phyloP scores from a whole-genome alignment of 2,113 vertebrate genomes.

The Zosterops borbonicus region DNA sequence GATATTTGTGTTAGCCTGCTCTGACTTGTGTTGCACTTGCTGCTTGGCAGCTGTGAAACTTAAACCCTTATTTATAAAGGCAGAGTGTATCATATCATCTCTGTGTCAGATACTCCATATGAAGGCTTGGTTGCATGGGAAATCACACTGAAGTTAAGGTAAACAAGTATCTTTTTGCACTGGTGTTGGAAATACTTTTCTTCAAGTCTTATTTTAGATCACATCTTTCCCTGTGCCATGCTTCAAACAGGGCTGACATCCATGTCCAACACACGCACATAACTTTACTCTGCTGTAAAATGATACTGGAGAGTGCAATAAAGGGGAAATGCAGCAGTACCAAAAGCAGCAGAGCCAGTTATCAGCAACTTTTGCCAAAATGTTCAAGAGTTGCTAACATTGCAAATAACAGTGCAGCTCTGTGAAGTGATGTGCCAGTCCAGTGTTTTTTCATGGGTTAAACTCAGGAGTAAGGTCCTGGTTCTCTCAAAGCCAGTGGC shows the following conservation, averaged over 20 bases:
- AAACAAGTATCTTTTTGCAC: not conserved
- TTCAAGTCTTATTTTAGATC: not conserved
- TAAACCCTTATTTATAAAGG: not conserved
- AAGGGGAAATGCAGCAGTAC: not conserved
- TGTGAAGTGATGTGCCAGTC: not conserved
- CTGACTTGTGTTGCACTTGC: not conserved
- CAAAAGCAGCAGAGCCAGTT: not conserved
- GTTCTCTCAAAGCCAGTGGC: not conserved
- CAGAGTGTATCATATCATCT: not conserved
- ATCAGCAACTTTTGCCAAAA: not conserved
- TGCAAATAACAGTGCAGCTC: not conserved
- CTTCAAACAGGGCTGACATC: not conserved
- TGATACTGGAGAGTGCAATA: not conserved
- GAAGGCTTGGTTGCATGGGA: not conserved
- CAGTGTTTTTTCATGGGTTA: not conserved
- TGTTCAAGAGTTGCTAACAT: not conserved
- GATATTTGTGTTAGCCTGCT: not conserved
- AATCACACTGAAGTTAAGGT: not conserved
- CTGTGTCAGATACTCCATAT: not conserved
- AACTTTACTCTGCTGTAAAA: not conserved
- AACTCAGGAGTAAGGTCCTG: not conserved
- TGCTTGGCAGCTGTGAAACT: not conserved
- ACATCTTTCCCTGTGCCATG: not conserved
- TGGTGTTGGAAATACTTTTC: not conserved
- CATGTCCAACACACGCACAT: not conserved